Percentiles rank a stretch among this genome's conserved stretches.
Conservation (phyloP, 35 echinoderm and acorn worm genomes). For the Eucidaris tribuloides region DNA sequence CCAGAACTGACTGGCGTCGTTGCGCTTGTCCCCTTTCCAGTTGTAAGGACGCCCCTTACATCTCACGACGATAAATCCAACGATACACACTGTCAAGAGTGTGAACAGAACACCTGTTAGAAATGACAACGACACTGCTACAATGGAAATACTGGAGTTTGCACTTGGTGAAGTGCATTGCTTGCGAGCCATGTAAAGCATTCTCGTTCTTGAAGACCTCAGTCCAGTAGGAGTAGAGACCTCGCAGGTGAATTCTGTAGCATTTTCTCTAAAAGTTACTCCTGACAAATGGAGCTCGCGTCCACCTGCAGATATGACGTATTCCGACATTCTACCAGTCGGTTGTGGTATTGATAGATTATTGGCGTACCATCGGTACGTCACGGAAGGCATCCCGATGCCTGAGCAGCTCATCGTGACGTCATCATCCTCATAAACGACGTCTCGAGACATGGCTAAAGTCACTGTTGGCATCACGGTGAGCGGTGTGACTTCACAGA, state of each 20-base stretch:
- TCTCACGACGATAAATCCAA: neutral
- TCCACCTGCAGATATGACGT: neutral
- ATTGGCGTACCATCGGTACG: neutral
- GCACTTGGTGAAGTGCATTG: neutral
- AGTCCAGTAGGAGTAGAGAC: neutral
- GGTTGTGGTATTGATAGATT: neutral
- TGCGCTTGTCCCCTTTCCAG: neutral
- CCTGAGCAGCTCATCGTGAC: neutral
- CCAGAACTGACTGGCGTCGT: neutral
- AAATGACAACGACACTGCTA: neutral
- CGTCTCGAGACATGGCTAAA: neutral
- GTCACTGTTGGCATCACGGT: neutral
- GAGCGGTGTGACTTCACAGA: neutral
- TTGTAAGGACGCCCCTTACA: neutral
- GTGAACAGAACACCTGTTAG: neutral
- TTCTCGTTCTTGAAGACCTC: neutral
- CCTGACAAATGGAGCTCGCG: neutral
- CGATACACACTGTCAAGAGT: neutral
- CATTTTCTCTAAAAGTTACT: neutral
- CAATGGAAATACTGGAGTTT: neutral
- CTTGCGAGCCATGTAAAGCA: neutral
- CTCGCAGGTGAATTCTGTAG: neutral
- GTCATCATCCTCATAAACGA: neutral
- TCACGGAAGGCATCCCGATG: neutral
- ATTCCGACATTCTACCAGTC: neutral